Percentiles rank a stretch among this genome's conserved stretches.
Conservation (phyloP, 2,113 vertebrate genomes). For the Apteryx mantelli region DNA sequence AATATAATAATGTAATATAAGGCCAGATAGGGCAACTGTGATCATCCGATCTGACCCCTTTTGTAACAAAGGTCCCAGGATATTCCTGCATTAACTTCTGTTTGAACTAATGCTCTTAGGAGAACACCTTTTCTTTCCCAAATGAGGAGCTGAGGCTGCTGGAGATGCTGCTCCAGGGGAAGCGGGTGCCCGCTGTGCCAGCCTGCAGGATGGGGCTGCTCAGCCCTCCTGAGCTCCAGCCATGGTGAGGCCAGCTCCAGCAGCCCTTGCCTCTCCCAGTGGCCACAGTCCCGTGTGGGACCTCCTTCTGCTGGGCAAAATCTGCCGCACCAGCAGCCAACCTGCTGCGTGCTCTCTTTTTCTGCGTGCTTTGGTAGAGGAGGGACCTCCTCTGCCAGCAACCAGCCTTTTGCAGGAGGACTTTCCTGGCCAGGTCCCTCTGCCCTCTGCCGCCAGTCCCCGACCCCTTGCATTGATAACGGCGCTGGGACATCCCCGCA, state of each 20-base stretch:
- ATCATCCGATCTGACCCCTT: not conserved
- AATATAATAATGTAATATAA: not conserved
- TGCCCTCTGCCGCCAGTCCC: too few species aligned
- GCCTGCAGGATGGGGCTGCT: not conserved
- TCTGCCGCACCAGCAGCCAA: rapidly evolving
- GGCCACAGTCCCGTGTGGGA: not conserved
- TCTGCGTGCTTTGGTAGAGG: not conserved
- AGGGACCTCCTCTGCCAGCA: too few species aligned
- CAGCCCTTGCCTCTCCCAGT: not conserved
- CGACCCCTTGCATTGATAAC: too few species aligned
- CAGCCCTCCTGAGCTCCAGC: not conserved
- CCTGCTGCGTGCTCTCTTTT: too few species aligned
- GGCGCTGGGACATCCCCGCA: too few species aligned
- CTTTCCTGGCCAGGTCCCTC: too few species aligned
- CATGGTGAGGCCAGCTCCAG: not conserved
- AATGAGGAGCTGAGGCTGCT: not conserved
- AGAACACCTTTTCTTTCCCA: not conserved
- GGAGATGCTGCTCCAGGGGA: not conserved
- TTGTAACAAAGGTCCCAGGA: not conserved
- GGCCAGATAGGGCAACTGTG: not conserved
- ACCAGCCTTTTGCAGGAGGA: too few species aligned
- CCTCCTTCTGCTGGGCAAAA: not conserved
- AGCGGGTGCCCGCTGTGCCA: too few species aligned
- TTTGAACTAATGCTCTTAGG: not conserved
- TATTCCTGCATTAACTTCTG: not conserved